Conservation (phyloP, 2,797 vertebrate genomes). For the Leptodactylus fallax region DNA sequence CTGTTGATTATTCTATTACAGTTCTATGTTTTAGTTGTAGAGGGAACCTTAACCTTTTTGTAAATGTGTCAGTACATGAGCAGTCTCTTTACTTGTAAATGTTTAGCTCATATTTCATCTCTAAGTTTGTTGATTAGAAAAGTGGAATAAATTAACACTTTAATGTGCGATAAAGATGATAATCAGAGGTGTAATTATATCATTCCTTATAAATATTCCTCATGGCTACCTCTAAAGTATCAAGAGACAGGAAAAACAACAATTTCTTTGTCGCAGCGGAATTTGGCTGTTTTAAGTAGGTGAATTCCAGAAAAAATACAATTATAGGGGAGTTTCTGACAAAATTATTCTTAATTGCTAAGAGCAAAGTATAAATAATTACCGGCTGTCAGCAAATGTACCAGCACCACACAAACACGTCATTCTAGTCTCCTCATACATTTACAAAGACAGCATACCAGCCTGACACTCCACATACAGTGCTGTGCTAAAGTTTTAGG, state of each 20-base stretch:
- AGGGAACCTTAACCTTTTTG: not conserved
- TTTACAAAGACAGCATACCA: not conserved
- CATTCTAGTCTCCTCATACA: not conserved
- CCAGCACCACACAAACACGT: not conserved
- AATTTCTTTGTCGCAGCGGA: not conserved
- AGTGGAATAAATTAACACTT: not conserved
- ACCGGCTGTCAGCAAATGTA: not conserved
- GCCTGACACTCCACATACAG: not conserved
- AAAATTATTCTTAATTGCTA: conserved; percentile 6
- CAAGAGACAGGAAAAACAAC: not conserved
- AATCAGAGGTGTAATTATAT: not conserved
- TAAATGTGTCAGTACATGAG: not conserved
- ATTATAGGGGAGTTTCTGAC: not conserved
- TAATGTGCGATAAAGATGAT: conserved; percentile 1
- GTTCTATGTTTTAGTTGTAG: too few species aligned
- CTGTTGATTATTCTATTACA: too few species aligned
- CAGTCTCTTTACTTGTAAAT: not conserved
- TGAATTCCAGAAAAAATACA: not conserved
- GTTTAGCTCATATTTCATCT: not conserved
- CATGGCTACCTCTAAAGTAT: not conserved
- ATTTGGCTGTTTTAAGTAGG: not conserved
- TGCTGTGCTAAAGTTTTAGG: not conserved
- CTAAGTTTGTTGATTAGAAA: not conserved
- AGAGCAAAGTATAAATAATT: not conserved
- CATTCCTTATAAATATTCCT: conserved; percentile 2